phyloP scores from a whole-genome alignment of 2,797 vertebrate genomes.

The Leucoraja ocellata region DNA sequence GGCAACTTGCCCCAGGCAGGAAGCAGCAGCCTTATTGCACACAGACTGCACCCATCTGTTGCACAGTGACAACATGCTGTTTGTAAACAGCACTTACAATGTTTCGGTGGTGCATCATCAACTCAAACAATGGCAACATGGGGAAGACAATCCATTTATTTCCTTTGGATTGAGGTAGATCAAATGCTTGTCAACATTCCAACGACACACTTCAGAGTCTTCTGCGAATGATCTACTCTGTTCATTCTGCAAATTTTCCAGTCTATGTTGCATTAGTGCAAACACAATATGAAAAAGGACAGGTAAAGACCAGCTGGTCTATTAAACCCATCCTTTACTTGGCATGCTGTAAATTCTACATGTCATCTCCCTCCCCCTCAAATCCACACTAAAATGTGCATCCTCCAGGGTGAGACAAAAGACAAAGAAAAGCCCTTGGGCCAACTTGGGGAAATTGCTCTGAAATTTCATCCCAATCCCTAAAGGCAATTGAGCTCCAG shows the following conservation, averaged over 20 bases:
- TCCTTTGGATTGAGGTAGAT: slow-evolving; percentile 16
- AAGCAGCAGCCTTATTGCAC: slow-evolving; percentile 26
- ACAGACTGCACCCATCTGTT: slow-evolving; percentile 36
- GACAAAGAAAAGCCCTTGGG: background rate
- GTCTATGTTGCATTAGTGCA: background rate
- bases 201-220: background rate
- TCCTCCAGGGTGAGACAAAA: background rate
- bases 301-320: background rate
- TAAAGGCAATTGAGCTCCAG: background rate
- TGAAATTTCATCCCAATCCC: background rate
- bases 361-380: background rate
- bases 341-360: slow-evolving; percentile 2
- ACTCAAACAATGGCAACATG: slow-evolving; percentile 13
- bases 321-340: background rate
- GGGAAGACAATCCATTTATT: slow-evolving; percentile 11
- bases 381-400: background rate
- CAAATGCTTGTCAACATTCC: slow-evolving; percentile 15
- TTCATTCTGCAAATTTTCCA: slow-evolving; percentile 30
- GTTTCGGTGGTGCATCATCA: background rate
- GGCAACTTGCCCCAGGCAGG: slow-evolving; percentile 23
- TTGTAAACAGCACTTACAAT: slow-evolving; percentile 36
- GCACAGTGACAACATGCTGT: slow-evolving; percentile 32
- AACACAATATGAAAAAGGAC: background rate
- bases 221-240: background rate
- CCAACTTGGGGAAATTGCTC: background rate